Evolutionary conservation across 2,113 vertebrate species (phyloP).

Genomic region (Cygnus atratus): DNA sequence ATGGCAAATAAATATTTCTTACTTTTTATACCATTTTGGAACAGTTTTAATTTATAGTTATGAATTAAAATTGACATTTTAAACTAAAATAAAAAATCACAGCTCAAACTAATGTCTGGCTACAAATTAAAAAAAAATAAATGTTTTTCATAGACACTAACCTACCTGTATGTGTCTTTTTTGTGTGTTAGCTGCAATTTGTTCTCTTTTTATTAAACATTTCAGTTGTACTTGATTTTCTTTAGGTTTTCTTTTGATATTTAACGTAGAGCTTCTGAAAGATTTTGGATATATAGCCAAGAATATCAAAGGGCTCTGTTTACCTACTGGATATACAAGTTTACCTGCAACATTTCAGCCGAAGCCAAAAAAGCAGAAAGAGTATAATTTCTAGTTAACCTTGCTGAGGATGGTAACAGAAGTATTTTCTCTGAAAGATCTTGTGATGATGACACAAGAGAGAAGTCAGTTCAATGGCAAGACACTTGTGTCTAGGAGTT

Average conservation of each 20-base stretch:
- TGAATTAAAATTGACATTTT: neutral
- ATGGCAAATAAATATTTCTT: neutral
- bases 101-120: neutral
- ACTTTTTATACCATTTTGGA: neutral
- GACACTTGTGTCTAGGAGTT: neutral
- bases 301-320: neutral
- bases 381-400: neutral
- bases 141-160: neutral
- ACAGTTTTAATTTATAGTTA: neutral
- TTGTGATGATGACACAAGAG: neutral
- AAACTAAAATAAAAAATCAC: neutral
- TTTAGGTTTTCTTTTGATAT: neutral
- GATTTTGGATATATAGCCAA: neutral
- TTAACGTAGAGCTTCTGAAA: neutral
- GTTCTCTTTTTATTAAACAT: neutral
- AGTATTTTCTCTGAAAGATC: neutral
- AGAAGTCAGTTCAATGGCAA: neutral
- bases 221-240: neutral
- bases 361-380: neutral
- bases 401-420: neutral
- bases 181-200: neutral
- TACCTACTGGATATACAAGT: neutral
- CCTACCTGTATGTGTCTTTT: neutral
- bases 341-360: neutral
- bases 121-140: neutral